Conservation (phyloP, 2,113 vertebrate species). For the Mellivora capensis region DNA sequence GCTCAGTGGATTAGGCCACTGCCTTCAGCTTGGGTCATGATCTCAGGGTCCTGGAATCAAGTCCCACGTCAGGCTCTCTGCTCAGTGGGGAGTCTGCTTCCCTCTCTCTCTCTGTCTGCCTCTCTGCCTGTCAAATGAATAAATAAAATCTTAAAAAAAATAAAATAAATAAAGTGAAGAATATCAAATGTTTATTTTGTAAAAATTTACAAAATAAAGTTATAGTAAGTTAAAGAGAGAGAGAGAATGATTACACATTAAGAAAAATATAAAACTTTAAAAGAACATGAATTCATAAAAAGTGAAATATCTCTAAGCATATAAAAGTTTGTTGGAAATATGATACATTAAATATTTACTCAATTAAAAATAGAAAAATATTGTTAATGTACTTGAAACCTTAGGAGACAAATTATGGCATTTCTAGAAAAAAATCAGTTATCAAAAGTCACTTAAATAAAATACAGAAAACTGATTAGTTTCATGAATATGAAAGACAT, state of each 20-base stretch:
- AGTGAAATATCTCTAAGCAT: not conserved
- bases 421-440: not conserved
- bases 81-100: no score
- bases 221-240: not conserved
- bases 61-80: no score
- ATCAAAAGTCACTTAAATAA: not conserved
- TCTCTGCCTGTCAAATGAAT: no score
- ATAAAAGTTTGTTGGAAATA: not conserved
- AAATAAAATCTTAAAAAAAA: no score
- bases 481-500: not conserved
- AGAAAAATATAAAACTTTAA: not conserved
- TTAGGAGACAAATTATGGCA: not conserved
- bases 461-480: not conserved
- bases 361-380: not conserved
- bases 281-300: not conserved
- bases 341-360: not conserved
- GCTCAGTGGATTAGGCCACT: no score
- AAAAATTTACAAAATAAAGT: not conserved
- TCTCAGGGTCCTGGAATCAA: no score
- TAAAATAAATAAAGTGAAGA: not conserved
- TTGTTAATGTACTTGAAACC: not conserved
- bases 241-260: not conserved
- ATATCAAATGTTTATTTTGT: not conserved
- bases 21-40: no score
- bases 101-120: no score